Base-by-base conservation (phyloP, 2,797 vertebrate species). In the Eupleurogrammus muticus region DNA sequence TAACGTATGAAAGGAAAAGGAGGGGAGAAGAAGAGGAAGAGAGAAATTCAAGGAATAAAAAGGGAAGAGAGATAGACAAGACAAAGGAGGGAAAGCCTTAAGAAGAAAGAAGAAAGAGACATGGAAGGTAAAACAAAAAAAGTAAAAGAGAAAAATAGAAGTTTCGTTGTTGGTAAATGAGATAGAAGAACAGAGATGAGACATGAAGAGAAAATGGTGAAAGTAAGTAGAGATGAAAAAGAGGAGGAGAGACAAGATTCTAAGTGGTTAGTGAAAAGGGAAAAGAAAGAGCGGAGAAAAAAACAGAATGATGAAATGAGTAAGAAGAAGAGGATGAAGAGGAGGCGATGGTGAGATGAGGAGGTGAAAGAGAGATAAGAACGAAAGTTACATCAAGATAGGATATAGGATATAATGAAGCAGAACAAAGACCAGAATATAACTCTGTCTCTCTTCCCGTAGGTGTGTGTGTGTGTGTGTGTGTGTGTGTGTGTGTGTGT, bases 321-420 rank as follows among this genome's bases (percentile, higher is more conserved):
- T 1, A 16, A 38, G 16, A 7, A 40, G 3, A n/a, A 4, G 0
- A 0, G 2, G 1, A 24, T 0, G 38, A 36, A 3, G 6, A 23
- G 11, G 5, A 16, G 5, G 11, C 49, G 17, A 57, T 23, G 47
- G 38, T 9, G 54, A 61, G 40, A 50, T 1, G 35, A 70, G 13
- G 32, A 69, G 59, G 67, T 66, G 72, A 80, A 79, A 77, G 74
- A 73, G 61, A 38, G 34, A 73, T n/a, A n/a, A 87, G 71, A 77
- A 78, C 72, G 77, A 77, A 60, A 75, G 61, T 55, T 62, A 73
- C 51, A 69, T 46, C 23, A 20, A 66, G 53, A 83, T 57, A 21
- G n/a, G n/a, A n/a, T n/a, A n/a, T 49, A 66, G 66, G 83, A 78
- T 52, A 80, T 79, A 81, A 88, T 80, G 81, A 88, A 80, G 69